These are phyloP conservation scores for Seriola rivoliana DNA, from an alignment of 2,113 vertebrate species.

Conservation along the genomic window DNA sequence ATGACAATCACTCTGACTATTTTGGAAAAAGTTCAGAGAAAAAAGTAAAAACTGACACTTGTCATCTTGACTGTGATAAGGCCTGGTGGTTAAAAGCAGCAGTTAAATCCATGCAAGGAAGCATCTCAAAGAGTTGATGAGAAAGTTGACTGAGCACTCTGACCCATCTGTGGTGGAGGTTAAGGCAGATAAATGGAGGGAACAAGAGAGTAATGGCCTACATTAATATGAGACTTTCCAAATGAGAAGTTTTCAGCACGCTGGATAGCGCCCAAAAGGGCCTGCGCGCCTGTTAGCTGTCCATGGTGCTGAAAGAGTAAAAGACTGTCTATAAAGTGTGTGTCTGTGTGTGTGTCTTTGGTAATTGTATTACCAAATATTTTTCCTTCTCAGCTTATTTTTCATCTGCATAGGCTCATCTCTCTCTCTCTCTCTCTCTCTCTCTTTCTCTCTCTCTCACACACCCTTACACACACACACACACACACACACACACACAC, in stretches of 20 bases:
- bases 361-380: not conserved
- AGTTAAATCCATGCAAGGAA: not conserved
- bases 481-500: too few species aligned
- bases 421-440: not conserved
- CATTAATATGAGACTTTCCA: slow-evolving; percentile 7
- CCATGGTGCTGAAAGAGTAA: slow-evolving; percentile 57
- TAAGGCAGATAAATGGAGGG: slow-evolving; percentile 32
- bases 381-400: slow-evolving; percentile 18
- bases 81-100: not conserved
- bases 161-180: slow-evolving; percentile 11
- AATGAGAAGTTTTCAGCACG: slow-evolving; percentile 41
- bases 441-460: not conserved
- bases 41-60: not conserved
- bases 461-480: not conserved
- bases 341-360: not conserved
- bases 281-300: slow-evolving; percentile 16
- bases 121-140: not conserved
- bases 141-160: not conserved
- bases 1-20: not conserved
- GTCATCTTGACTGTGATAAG: not conserved
- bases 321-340: not conserved
- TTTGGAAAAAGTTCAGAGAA: not conserved
- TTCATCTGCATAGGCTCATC: not conserved
- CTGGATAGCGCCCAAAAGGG: slow-evolving; percentile 22
- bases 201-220: slow-evolving; percentile 21